Conservation (phyloP, 2,113 vertebrate genomes). For the Tyto alba region DNA sequence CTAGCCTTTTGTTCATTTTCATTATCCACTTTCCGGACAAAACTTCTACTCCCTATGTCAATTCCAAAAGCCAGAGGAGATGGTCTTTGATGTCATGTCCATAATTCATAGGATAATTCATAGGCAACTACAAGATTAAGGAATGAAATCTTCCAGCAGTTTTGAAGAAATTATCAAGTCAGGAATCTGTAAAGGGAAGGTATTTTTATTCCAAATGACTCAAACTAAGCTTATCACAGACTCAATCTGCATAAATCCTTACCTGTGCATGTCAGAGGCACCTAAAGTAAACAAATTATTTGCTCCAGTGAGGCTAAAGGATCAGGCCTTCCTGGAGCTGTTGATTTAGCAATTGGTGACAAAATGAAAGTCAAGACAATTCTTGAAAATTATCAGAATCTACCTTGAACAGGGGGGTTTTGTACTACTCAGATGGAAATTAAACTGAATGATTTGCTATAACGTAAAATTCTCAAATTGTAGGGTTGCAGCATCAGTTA, state of each 20-base stretch:
- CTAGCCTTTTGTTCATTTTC: not conserved
- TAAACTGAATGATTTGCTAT: not conserved
- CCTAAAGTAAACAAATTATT: not conserved
- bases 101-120: too few relatives aligned
- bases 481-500: not conserved
- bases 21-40: not conserved
- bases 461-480: not conserved
- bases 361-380: not conserved
- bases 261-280: not conserved
- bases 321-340: not conserved
- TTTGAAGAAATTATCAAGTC: not conserved
- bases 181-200: not conserved
- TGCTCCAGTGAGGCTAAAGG: not conserved
- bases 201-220: not conserved
- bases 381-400: not conserved
- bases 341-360: not conserved
- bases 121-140: not conserved
- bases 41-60: not conserved
- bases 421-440: not conserved
- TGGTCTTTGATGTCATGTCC: not conserved
- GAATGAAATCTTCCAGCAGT: not conserved
- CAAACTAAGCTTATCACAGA: not conserved
- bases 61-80: not conserved
- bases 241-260: not conserved
- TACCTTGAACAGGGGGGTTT: not conserved